A percentile compares a stretch with the other conserved stretches of the same genome.
phyloP scores from a whole-genome alignment of 2,888 invertebrate genomes.

The Xanthia icteritia region DNA sequence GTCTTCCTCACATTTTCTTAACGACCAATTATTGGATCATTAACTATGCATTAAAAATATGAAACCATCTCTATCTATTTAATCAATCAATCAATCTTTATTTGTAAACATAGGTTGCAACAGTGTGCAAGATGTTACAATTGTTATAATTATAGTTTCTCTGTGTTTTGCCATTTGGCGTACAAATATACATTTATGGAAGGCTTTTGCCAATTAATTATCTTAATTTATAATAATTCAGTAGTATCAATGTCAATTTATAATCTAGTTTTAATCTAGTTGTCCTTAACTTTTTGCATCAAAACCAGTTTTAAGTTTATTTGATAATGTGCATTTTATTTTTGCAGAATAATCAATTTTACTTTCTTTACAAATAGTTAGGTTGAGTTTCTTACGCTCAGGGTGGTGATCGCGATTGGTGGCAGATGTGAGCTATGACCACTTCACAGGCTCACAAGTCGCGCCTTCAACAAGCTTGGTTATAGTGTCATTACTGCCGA shows the following conservation, averaged over 20 bases:
- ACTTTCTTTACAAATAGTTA: slow-evolving; percentile 1
- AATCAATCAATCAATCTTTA: too few relatives aligned
- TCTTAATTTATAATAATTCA: too few relatives aligned
- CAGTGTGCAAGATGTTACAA: too few relatives aligned
- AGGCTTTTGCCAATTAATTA: too few relatives aligned
- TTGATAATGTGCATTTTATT: neutral
- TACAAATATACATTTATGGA: too few relatives aligned
- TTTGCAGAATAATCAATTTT: too few relatives aligned
- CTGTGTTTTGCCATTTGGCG: too few relatives aligned
- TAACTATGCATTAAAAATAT: slow-evolving; percentile 34
- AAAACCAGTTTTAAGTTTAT: neutral
- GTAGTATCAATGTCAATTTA: too few relatives aligned
- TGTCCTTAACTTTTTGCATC: slow-evolving; percentile 4
- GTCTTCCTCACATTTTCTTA: too few relatives aligned
- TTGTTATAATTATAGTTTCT: too few relatives aligned
- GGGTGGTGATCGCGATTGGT: slow-evolving; percentile 10
- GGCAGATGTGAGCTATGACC: slow-evolving; percentile 57
- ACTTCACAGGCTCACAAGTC: slow-evolving; percentile 31
- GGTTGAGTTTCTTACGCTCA: slow-evolving; percentile 10
- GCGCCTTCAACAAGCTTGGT: slow-evolving; percentile 49
- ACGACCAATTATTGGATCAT: slow-evolving; percentile 2
- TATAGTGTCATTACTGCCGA: slow-evolving; percentile 49
- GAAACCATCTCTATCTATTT: slow-evolving; percentile 9
- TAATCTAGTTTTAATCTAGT: too few relatives aligned
- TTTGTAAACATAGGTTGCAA: too few relatives aligned